Base-by-base conservation (phyloP, 2,888 invertebrate genomes). In the Drosophila kuntzei region DNA sequence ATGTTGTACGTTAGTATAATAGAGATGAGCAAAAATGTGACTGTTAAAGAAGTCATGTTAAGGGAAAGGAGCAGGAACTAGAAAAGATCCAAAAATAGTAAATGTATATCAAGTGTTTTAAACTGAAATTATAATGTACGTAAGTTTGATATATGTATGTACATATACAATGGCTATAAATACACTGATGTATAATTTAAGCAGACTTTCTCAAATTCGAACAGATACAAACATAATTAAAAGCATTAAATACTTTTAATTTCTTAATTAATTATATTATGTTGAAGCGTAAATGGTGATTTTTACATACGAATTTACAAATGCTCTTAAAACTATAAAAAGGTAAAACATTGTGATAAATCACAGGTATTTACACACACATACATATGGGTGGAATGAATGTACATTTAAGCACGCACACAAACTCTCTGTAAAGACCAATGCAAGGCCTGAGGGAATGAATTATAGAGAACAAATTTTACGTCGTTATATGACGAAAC, bases 391-490 rank as follows among this genome's bases (percentile, higher is more conserved):
- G 25, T 9, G 8, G 9, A 12, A 14, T 27, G 8, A 12, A 47
- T 47, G 29, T 18, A 39, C 53, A 34, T 14, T 14, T 14, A 12
- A 20, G 7, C 54, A 12, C 29, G 0, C 16, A 29, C 18, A 14
- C 32, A 36, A 6, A 22, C 34, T 34, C 47, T 39, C n/a, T 49
- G 18, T 50, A 57, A 49, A 88, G 79, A 86, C 83, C 86, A 69
- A 88, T 82, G 89, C 76, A 88, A 57, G 44, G 49, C 51, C 50
- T 46, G 37, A 65, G 71, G 58, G 60, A 54, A 5, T n/a, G 11
- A 41, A 12, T 32, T 32, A 34, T 16, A 18, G 25, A 57, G 46
- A 22, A 46, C 18, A 18, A 3, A 36, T 46, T 11, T 27, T 12
- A 2, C 12, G 41, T 44, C 44, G n/a, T 22, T 32, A 5, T 16